Evolutionary conservation across 2,797 vertebrate genomes (phyloP).

Genomic region (Oreortyx pictus): DNA sequence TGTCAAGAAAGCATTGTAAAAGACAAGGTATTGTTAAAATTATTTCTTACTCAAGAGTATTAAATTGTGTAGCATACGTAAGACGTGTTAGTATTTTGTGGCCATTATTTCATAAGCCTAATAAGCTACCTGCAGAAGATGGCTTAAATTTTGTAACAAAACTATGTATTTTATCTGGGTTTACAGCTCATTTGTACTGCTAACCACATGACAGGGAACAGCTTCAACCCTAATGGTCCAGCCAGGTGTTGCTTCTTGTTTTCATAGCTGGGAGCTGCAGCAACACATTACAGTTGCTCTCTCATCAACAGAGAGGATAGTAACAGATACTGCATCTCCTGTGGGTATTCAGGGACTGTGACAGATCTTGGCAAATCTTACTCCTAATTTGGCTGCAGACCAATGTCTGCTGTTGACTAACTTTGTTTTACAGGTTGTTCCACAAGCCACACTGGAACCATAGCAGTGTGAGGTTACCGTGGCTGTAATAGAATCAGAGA

Average conservation of each 20-base stretch:
- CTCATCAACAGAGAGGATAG: neutral
- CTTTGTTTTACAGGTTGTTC: neutral
- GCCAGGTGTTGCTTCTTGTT: neutral
- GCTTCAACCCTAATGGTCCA: neutral
- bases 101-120: neutral
- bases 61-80: neutral
- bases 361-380: neutral
- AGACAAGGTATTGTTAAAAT: slow-evolving; percentile 80
- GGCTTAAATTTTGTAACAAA: neutral
- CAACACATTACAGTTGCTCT: neutral
- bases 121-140: neutral
- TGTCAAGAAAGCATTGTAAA: slow-evolving; percentile 84
- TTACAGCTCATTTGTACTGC: neutral
- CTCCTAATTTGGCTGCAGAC: neutral
- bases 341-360: neutral
- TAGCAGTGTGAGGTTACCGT: neutral
- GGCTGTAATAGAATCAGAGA: neutral
- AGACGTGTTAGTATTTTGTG: neutral
- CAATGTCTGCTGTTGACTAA: neutral
- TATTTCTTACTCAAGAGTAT: neutral
- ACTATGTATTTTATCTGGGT: neutral
- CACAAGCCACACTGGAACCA: neutral
- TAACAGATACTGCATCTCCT: neutral
- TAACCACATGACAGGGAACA: neutral
- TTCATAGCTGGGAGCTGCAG: neutral